Evolutionary conservation across 2,797 vertebrate species (phyloP).

Genomic region (Hoplostethus atlanticus): DNA sequence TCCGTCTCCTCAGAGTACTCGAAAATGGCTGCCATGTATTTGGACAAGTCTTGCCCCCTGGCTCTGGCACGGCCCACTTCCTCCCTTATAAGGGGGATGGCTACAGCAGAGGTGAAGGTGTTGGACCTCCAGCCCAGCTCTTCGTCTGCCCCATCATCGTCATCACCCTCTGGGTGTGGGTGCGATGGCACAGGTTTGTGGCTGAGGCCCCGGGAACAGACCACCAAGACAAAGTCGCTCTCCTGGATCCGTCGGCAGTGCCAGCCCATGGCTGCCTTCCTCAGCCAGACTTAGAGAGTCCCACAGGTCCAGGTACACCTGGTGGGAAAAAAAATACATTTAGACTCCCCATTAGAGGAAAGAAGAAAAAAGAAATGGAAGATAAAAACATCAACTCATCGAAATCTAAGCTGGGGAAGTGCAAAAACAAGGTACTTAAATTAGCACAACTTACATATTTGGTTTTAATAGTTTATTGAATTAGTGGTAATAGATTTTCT

Average conservation of each 20-base stretch:
- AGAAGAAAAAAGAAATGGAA: neutral
- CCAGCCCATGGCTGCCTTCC: conserved; percentile 82
- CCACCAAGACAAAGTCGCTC: conserved; percentile 82
- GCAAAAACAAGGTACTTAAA: no score
- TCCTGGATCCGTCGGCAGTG: conserved; percentile 79
- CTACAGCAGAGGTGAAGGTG: conserved; percentile 47
- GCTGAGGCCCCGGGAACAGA: conserved; percentile 82
- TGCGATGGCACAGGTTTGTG: neutral
- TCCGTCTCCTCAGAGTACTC: conserved; percentile 80
- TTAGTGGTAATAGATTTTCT: neutral
- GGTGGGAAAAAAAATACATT: neutral
- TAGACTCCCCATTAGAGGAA: neutral
- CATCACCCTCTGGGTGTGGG: conserved; percentile 2
- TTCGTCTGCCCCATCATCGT: conserved; percentile 29
- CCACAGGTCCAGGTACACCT: conserved; percentile 87
- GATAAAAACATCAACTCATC: no score
- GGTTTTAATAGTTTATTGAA: neutral
- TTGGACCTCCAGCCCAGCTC: neutral
- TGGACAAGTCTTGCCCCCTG: conserved; percentile 78
- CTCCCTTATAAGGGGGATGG: conserved; percentile 75
- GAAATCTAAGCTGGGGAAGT: no score
- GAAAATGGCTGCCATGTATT: conserved; percentile 85
- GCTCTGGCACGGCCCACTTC: conserved; percentile 79
- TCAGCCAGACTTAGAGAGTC: conserved; percentile 79
- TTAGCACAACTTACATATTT: neutral